Evolutionary conservation across 2,113 vertebrate species (phyloP), one percentile per base, ranked within the genome.

Genomic region (Regulus satrapa): DNA sequence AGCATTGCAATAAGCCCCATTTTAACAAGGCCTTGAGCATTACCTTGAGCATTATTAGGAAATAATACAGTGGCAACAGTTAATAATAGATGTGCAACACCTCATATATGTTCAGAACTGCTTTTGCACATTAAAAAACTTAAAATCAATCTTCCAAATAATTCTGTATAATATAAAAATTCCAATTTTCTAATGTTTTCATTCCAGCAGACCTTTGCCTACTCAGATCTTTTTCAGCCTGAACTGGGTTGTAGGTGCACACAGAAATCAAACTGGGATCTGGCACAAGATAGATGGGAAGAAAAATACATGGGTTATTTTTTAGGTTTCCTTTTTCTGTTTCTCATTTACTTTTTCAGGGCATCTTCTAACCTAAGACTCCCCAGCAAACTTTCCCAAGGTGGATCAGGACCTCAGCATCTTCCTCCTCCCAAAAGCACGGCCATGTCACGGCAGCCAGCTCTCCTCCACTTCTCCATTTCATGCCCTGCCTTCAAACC

Each of bases 11-110:
- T 76, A 89, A 91, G 80, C 10, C 19, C 19, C 29, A 58, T 71
- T 95, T 73, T 79, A 89, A 79, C 54, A 69, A 54, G 69, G 55
- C 58, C 51, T 85, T 55, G 3, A 49, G 59, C 78, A 88, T 69
- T 90, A 85, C 31, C 67, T n/a, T n/a, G n/a, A n/a, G n/a, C n/a
- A n/a, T n/a, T n/a, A 94, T 21, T 19, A 51, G 40, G 46, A 94
- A 95, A 85, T 66, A 94, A 79, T 19, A 71, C 0, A 1, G 24
- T 25, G 26, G 75, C 54, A 93, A 82, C 17, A 66, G n/a, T 84
- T 78, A 40, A 58, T 32, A 58, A 58, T 6, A 67, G 46, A 71
- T 26, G 26, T 55, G 36, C 10, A 93, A 72, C 24, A 85, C 29
- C 55, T 51, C 31, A 49, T 29, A 63, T 58, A 23, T 25, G 77